Conservation (phyloP, 2,888 invertebrate species). For the Quadroppia sp. region DNA sequence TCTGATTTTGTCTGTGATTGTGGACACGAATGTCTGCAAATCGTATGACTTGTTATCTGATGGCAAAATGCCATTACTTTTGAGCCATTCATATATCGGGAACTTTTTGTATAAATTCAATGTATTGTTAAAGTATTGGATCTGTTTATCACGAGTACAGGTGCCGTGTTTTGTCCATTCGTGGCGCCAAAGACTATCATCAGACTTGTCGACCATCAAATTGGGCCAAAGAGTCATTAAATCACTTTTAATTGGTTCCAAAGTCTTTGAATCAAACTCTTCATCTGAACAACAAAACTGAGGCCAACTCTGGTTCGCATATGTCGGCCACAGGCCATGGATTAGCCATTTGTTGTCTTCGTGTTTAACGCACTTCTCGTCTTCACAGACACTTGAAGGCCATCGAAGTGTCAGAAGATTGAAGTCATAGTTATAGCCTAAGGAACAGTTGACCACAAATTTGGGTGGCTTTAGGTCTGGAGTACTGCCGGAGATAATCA, state of each 20-base stretch:
- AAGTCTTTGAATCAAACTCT: conserved; percentile 22
- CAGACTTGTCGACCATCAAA: background rate
- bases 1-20: background rate
- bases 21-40: background rate
- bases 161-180: conserved; percentile 45
- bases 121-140: conserved; percentile 40
- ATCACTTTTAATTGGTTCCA: conserved; percentile 9
- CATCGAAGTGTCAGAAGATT: conserved; percentile 37
- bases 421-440: conserved; percentile 33
- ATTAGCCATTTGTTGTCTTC: conserved; percentile 27
- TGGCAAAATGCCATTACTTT: conserved; percentile 31
- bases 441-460: background rate
- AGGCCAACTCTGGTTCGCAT: conserved; percentile 35
- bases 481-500: background rate
- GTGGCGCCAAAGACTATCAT: conserved; percentile 41
- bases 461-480: conserved; percentile 7
- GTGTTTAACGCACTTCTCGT: background rate
- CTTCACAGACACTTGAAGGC: conserved; percentile 34
- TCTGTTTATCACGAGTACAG: conserved; percentile 35
- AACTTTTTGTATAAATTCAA: conserved; percentile 7
- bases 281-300: conserved; percentile 36
- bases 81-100: conserved; percentile 34
- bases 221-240: conserved; percentile 41
- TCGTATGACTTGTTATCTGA: background rate
- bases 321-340: conserved; percentile 43